Conservation (phyloP, 2,888 invertebrate species). For the Athrips mouffetella region DNA sequence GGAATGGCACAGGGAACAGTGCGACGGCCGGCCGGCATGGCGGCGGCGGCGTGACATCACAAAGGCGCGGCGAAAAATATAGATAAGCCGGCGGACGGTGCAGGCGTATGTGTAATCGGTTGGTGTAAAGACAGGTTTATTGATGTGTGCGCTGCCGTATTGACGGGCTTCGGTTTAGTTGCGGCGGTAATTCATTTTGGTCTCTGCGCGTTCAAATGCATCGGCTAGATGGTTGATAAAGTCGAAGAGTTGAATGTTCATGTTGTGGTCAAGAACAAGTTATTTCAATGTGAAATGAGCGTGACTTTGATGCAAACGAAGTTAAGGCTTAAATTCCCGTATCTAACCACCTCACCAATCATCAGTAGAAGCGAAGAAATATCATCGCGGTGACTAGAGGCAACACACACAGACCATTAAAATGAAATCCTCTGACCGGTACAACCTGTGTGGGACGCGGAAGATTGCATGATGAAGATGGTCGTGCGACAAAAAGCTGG, state of each 20-base stretch:
- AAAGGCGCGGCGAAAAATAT: constrained; percentile 64
- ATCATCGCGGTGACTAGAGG: constrained; percentile 3
- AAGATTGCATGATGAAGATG: constrained; percentile 17
- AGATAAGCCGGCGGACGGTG: constrained; percentile 38
- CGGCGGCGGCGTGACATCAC: constrained; percentile 50
- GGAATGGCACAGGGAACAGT: constrained; percentile 19
- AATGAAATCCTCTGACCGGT: constrained; percentile 10
- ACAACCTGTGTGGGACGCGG: constrained; percentile 16
- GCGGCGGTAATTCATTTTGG: background rate
- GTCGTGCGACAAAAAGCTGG: constrained; percentile 40
- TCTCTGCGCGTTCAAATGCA: no score
- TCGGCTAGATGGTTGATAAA: no score
- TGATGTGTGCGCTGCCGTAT: constrained; percentile 4
- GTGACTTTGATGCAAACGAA: no score
- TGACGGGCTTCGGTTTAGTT: background rate
- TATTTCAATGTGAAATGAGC: background rate
- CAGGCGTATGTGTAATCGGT: constrained; percentile 17
- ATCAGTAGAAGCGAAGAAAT: constrained; percentile 1
- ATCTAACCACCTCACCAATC: constrained; percentile 14
- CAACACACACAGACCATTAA: constrained; percentile 12
- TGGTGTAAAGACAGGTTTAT: constrained; percentile 18
- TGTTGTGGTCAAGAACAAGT: no score
- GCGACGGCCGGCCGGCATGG: no score
- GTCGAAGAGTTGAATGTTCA: no score
- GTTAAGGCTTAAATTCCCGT: no score